phyloP scores from a whole-genome alignment of 1,140 invertebrate species.

The Oedothorax gibbosus region DNA sequence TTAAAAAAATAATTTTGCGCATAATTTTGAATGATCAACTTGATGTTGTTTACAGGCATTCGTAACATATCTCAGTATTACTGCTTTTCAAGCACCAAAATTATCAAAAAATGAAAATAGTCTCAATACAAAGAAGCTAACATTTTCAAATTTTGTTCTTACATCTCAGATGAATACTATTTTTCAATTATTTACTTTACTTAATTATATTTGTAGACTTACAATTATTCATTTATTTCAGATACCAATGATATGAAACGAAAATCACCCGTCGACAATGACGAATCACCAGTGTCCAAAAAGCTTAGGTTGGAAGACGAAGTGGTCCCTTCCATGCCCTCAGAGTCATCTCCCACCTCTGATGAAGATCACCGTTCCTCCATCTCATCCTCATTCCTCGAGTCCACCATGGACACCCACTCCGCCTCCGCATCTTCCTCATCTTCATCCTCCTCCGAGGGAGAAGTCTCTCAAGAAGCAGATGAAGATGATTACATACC shows the following conservation, averaged over 20 bases:
- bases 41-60: too few species aligned
- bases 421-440: constrained; percentile 33
- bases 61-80: too few species aligned
- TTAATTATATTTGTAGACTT: neutral
- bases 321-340: constrained; percentile 1
- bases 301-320: neutral
- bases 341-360: constrained; percentile 7
- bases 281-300: constrained; percentile 13
- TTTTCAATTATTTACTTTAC: neutral
- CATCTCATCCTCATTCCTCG: constrained; percentile 3
- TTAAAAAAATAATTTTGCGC: too few species aligned
- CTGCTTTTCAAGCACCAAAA: too few species aligned
- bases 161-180: neutral
- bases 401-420: neutral
- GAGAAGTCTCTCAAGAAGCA: neutral
- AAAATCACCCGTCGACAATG: constrained; percentile 5
- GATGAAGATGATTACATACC: constrained; percentile 52
- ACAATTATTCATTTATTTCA: constrained; percentile 3
- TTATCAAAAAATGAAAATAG: too few species aligned
- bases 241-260: constrained; percentile 32
- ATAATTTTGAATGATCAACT: too few species aligned
- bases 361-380: neutral
- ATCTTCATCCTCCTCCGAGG: neutral
- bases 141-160: neutral
- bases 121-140: too few species aligned